Evolutionary conservation across 2,888 invertebrate genomes (phyloP).

Genomic region (Xylocampa areola): DNA sequence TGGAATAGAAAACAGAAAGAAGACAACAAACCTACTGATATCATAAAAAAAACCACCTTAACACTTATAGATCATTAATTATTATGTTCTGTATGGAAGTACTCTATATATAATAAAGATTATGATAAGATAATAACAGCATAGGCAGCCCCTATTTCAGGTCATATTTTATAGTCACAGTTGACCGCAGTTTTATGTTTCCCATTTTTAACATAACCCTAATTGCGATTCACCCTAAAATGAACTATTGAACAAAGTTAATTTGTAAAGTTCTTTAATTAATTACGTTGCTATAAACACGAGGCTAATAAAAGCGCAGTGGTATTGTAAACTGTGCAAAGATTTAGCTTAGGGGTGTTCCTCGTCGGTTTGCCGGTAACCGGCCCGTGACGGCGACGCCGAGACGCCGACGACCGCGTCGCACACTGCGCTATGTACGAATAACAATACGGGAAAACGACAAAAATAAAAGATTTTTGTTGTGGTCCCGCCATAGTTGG

Average conservation of each 20-base stretch:
- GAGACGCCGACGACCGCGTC: conserved; percentile 62
- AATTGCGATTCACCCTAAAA: conserved; percentile 36
- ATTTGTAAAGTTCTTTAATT: conserved; percentile 54
- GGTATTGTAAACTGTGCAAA: conserved; percentile 54
- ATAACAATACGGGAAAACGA: conserved; percentile 28
- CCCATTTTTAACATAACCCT: conserved; percentile 33
- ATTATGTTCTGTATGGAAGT: neutral
- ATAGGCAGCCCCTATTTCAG: conserved; percentile 10
- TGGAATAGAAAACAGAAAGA: conserved; percentile 25
- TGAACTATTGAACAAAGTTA: conserved; percentile 42
- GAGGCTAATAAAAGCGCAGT: conserved; percentile 49
- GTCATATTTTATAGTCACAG: conserved; percentile 34
- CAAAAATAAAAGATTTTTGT: conserved; percentile 29
- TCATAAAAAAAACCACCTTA: no score
- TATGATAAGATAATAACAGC: conserved; percentile 4
- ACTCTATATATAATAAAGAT: conserved; percentile 15
- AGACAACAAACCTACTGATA: no score
- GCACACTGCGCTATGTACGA: conserved; percentile 40
- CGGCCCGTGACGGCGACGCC: conserved; percentile 79
- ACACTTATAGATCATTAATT: no score
- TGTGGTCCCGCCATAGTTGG: neutral
- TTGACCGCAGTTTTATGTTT: conserved; percentile 39
- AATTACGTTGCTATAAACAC: conserved; percentile 45
- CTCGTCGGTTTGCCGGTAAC: conserved; percentile 63
- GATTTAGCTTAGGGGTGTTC: conserved; percentile 62